These are phyloP conservation scores for Coregonus ussuriensis DNA, from an alignment of 2,797 vertebrate genomes.

Conservation along the genomic window DNA sequence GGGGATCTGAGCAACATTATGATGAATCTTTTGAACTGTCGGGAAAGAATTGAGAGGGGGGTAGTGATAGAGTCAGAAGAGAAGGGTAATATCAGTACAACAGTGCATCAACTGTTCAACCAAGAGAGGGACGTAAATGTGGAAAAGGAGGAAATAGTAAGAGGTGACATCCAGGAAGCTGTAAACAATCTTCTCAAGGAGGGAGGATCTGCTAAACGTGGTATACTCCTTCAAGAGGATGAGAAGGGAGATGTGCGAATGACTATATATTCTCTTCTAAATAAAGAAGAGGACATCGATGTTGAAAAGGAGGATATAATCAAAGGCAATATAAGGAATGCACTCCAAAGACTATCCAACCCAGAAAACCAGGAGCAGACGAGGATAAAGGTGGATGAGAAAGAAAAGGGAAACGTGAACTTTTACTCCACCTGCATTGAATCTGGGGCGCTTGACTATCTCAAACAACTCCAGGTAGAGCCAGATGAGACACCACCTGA, in stretches of 20 bases:
- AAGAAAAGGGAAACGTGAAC: constrained; percentile 88
- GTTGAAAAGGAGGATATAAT: constrained; percentile 80
- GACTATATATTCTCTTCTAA: constrained; percentile 92
- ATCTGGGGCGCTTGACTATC: constrained; percentile 87
- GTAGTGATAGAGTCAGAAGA: constrained; percentile 84
- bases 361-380: constrained; percentile 66
- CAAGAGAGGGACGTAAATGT: constrained; percentile 71
- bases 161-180: constrained; percentile 86
- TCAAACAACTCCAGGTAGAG: constrained; percentile 81
- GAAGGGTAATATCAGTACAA: constrained; percentile 84
- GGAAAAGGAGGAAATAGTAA: constrained; percentile 85
- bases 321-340: constrained; percentile 82
- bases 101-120: constrained; percentile 84
- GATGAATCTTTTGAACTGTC: constrained; percentile 84
- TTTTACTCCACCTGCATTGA: constrained; percentile 95
- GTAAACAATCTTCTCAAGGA: constrained; percentile 82
- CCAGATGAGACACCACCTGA: constrained; percentile 66
- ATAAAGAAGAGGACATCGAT: constrained; percentile 72
- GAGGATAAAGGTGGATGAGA: constrained; percentile 81
- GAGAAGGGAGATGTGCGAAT: constrained; percentile 90
- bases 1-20: constrained; percentile 88
- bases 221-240: constrained; percentile 91
- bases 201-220: constrained; percentile 76
- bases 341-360: constrained; percentile 80
- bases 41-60: constrained; percentile 71